Percentiles rank a stretch among this genome's conserved stretches.
These are phyloP conservation scores for Laspeyria flexula DNA, from an alignment of 2,888 invertebrate genomes.

Conservation along the genomic window DNA sequence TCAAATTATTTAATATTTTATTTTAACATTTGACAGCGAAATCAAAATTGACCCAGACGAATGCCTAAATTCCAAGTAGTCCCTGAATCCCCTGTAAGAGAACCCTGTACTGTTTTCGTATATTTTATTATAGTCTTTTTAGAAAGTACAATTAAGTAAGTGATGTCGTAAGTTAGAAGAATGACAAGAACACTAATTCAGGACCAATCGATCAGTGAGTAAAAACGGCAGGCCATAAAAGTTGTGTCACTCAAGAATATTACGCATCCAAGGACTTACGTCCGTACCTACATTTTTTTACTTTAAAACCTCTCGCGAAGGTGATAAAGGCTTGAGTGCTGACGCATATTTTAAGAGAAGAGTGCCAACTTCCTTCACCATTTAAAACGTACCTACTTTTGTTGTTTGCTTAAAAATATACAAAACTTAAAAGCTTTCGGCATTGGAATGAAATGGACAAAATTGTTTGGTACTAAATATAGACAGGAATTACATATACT, in stretches of 20 bases:
- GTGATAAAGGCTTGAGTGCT: slow-evolving; percentile 15
- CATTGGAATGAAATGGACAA: background rate
- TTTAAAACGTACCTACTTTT: slow-evolving; percentile 12
- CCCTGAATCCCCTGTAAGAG: too few relatives aligned
- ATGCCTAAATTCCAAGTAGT: too few relatives aligned
- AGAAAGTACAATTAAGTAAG: too few relatives aligned
- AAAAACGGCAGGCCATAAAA: slow-evolving; percentile 30
- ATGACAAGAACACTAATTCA: slow-evolving; percentile 20
- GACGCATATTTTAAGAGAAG: slow-evolving; percentile 23
- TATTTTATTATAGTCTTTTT: too few relatives aligned
- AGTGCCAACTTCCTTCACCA: slow-evolving; percentile 9
- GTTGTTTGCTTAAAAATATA: slow-evolving; percentile 3
- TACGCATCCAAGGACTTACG: slow-evolving; percentile 15
- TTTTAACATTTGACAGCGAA: too few relatives aligned
- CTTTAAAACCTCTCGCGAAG: slow-evolving; percentile 11
- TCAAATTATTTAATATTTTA: too few relatives aligned
- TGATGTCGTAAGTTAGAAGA: background rate
- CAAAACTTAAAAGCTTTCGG: background rate
- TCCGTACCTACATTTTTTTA: slow-evolving; percentile 10
- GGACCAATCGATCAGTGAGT: slow-evolving; percentile 28
- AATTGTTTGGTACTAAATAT: background rate
- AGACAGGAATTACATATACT: too few relatives aligned
- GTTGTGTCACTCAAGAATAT: slow-evolving; percentile 34
- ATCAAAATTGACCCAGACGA: too few relatives aligned
- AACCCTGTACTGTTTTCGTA: too few relatives aligned